Evolutionary conservation across 2,113 vertebrate species (phyloP).

Genomic region (Scomber colias): DNA sequence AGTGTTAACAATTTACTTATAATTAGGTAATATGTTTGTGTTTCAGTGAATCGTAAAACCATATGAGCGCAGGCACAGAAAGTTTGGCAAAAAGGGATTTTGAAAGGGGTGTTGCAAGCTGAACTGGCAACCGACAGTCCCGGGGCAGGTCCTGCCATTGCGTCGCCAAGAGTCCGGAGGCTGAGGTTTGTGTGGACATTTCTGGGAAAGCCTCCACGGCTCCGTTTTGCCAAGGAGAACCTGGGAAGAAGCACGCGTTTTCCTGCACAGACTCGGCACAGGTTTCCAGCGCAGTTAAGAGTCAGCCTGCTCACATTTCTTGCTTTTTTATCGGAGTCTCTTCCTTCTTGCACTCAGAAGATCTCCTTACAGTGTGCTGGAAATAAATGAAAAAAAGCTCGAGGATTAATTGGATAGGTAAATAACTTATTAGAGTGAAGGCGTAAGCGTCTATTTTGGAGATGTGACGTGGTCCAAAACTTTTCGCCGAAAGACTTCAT

Average conservation of each 20-base stretch:
- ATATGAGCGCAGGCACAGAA: not conserved
- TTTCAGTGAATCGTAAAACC: not conserved
- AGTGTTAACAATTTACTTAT: not conserved
- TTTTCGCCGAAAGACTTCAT: constrained; percentile 3
- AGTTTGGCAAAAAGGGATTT: not conserved
- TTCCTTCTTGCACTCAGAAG: constrained; percentile 2
- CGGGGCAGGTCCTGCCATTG: constrained; percentile 63
- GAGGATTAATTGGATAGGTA: constrained; percentile 9
- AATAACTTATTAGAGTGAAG: not conserved
- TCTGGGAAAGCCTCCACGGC: constrained; percentile 73
- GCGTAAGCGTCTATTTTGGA: not conserved
- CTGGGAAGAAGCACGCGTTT: constrained; percentile 42
- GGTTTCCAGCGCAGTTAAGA: not conserved
- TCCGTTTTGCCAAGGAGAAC: constrained; percentile 54
- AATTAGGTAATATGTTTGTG: not conserved
- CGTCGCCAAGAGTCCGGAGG: constrained; percentile 68
- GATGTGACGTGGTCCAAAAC: constrained; percentile 35
- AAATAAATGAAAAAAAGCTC: not conserved
- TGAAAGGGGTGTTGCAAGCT: constrained; percentile 36
- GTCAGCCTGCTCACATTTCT: not conserved
- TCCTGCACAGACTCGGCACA: constrained; percentile 21
- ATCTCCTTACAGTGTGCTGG: not conserved
- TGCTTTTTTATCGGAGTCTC: not conserved
- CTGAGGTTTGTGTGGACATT: constrained; percentile 76
- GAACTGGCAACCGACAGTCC: constrained; percentile 63